Conservation (phyloP, 2,113 vertebrate species). For the Panthera tigris region DNA sequence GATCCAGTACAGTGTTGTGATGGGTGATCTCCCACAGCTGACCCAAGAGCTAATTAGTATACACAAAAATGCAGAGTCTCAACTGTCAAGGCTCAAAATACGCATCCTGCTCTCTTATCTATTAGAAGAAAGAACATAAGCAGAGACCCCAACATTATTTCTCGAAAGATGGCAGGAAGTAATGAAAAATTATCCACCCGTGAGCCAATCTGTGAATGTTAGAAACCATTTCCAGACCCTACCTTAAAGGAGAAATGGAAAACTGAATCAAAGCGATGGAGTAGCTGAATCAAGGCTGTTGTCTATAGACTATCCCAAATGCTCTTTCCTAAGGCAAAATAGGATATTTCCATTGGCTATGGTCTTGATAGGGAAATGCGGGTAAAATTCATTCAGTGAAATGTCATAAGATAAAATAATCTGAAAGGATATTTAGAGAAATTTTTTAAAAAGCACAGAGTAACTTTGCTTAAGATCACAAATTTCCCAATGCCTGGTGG, state of each 20-base stretch:
- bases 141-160: neutral
- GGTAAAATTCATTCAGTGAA: neutral
- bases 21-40: neutral
- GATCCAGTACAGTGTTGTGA: neutral
- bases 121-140: neutral
- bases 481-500: neutral
- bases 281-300: neutral
- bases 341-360: neutral
- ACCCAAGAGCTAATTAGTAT: neutral
- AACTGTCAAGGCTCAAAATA: neutral
- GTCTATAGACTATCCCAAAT: neutral
- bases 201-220: neutral
- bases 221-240: neutral
- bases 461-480: neutral
- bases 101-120: neutral
- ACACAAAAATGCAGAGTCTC: neutral
- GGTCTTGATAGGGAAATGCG: neutral
- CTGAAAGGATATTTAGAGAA: neutral
- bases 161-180: neutral
- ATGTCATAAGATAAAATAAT: neutral
- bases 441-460: neutral
- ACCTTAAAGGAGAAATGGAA: conserved; percentile 25
- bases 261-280: neutral
- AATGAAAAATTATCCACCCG: neutral
- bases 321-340: neutral